Percentiles rank a stretch among this genome's conserved stretches.
These are phyloP conservation scores for Trachymyrmex septentrionalis DNA, from an alignment of 1,140 invertebrate species.

Conservation along the genomic window DNA sequence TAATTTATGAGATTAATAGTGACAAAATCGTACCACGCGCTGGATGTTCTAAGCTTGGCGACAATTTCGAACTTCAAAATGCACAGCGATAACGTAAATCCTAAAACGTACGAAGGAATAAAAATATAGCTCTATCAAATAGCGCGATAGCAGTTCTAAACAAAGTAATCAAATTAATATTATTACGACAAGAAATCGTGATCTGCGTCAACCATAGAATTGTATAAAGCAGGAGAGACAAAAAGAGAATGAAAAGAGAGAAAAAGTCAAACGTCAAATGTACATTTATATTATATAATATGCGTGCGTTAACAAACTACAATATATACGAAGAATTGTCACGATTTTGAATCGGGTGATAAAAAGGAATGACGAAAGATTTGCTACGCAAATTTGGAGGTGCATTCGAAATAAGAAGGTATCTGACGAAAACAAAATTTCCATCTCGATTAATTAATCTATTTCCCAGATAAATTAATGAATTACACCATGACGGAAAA, in stretches of 20 bases:
- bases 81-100: slow-evolving; percentile 5
- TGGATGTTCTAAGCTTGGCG: slow-evolving; percentile 19
- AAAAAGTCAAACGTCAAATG: not conserved
- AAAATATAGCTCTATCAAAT: slow-evolving; percentile 6
- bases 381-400: not conserved
- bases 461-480: not conserved
- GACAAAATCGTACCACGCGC: slow-evolving; percentile 16
- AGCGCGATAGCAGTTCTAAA: not conserved
- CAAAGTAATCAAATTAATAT: not conserved
- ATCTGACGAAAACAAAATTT: slow-evolving; percentile 12
- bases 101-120: slow-evolving; percentile 13
- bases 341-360: not conserved
- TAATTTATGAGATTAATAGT: slow-evolving; percentile 60
- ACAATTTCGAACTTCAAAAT: not conserved
- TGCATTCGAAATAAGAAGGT: not conserved
- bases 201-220: not conserved
- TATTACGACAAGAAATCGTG: not conserved
- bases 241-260: not conserved
- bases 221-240: not conserved
- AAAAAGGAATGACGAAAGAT: not conserved
- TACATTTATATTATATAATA: not conserved
- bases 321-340: not conserved
- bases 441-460: not conserved
- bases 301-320: not conserved
- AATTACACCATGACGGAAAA: not conserved